phyloP scores from a whole-genome alignment of 2,113 vertebrate genomes.

The Neotoma lepida region DNA sequence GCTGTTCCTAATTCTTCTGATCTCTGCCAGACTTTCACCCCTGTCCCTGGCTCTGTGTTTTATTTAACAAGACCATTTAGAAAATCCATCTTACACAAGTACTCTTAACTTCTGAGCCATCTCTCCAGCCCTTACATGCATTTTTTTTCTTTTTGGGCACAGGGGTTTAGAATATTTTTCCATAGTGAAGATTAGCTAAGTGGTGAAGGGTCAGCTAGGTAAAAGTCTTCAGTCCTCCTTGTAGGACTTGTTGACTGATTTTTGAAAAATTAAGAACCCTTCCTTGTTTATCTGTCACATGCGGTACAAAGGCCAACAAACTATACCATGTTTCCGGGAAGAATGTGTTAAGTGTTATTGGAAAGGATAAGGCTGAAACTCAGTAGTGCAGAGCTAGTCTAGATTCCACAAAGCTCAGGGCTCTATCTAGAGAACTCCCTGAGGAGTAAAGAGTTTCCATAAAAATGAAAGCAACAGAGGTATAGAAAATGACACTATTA shows the following conservation, averaged over 20 bases:
- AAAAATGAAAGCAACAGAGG: background rate
- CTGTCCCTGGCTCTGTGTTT: too few species aligned
- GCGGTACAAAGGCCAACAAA: background rate
- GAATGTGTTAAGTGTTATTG: background rate
- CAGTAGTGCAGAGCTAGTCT: background rate
- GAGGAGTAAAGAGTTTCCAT: background rate
- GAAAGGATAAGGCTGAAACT: background rate
- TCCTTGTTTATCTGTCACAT: background rate
- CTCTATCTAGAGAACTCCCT: background rate
- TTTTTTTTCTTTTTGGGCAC: too few species aligned
- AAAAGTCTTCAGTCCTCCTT: background rate
- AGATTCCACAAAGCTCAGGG: background rate
- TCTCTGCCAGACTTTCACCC: too few species aligned
- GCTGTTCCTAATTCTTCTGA: too few species aligned
- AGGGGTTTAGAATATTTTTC: too few species aligned
- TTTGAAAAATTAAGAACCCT: background rate
- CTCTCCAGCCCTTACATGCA: too few species aligned
- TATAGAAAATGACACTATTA: background rate
- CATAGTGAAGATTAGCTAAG: too few species aligned
- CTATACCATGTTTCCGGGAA: background rate
- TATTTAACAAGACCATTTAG: too few species aligned
- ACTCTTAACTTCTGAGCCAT: too few species aligned
- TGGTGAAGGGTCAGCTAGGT: too few species aligned
- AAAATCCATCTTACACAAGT: too few species aligned
- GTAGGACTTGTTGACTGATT: background rate